Evolutionary conservation across 2,797 vertebrate species (phyloP).

Genomic region (Enteromius afrohamiltoni): DNA sequence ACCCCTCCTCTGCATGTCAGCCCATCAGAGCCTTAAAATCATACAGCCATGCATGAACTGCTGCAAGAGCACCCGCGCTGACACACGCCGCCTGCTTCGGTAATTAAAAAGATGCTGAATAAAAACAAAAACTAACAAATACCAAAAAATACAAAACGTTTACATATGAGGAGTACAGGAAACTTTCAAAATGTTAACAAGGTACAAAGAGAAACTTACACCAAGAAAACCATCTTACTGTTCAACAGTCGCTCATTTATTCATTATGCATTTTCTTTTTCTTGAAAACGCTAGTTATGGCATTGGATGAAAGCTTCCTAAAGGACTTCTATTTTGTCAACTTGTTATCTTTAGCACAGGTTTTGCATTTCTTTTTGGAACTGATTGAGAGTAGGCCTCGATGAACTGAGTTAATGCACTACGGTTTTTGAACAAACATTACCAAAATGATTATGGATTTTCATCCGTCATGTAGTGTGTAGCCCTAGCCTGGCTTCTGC

Average conservation of each 20-base stretch:
- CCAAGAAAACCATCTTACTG: background rate
- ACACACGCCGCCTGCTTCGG: background rate
- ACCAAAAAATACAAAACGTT: background rate
- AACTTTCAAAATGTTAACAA: background rate
- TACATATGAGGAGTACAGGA: background rate
- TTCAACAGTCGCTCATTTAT: background rate
- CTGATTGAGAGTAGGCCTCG: background rate
- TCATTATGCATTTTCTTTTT: background rate
- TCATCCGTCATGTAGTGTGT: too few species aligned
- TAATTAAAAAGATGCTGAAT: slow-evolving; percentile 1
- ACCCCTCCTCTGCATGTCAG: slow-evolving; percentile 42
- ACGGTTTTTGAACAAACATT: background rate
- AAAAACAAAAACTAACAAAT: background rate
- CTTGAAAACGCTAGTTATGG: background rate
- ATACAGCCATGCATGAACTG: slow-evolving; percentile 29
- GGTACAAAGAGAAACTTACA: background rate
- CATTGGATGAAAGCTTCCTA: background rate
- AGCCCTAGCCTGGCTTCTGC: too few species aligned
- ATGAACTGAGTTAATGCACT: background rate
- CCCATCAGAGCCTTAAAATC: slow-evolving; percentile 42
- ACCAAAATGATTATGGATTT: background rate
- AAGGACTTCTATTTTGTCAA: background rate
- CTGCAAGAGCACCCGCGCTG: slow-evolving; percentile 4
- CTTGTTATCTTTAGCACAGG: background rate
- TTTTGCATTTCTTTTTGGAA: background rate